Base-by-base conservation (phyloP, 2,113 vertebrate species). In the Phaethornis superciliosus region DNA sequence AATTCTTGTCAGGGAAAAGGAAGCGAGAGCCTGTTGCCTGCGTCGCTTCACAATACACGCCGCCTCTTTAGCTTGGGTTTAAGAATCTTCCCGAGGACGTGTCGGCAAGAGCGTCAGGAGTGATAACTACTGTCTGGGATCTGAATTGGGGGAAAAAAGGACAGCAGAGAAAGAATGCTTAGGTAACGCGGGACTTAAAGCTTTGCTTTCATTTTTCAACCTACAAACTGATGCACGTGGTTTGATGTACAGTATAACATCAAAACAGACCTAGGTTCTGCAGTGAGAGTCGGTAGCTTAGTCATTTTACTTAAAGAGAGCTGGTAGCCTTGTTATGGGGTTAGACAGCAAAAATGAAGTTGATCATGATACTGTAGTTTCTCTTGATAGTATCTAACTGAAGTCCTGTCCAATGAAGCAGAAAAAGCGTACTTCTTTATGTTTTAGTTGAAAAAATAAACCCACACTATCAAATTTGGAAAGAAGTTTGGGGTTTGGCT, bases 271-370 rank as follows among this genome's bases (percentile, higher is more conserved):
- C 78, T 89, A 88, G 82, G 81, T 95, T 96, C 91, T 98, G 96
- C 96, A 96, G 95, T 98, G 98, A 98, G 97, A 98, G 98, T 98
- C 97, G 96, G 97, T 98, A 98, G 97, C 98, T 98, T 98, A 98
- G 98, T 98, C 96, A 97, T 98, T 98, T 98, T 96, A 97, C 97
- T 97, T 96, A 92, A 97, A 96, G 97, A 94, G 91, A 97, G 97
- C 97, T 97, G 96, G 74, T 97, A 97, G 97, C 92, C 97, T 98
- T 98, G 63, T 98, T 96, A 96, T 62, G 96, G 97, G 97, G 97
- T 97, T 98, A 97, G 97, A 97, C 97, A 97, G 97, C 97, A 97
- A 97, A 97, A 97, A 96, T 97, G 96, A 97, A 97, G 97, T 92
- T 95, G 83, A 88, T 93, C 93, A 89, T 85, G 78, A 91, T 86